phyloP scores from a whole-genome alignment of 1,140 invertebrate species.

The Brachionus manjavacas region DNA sequence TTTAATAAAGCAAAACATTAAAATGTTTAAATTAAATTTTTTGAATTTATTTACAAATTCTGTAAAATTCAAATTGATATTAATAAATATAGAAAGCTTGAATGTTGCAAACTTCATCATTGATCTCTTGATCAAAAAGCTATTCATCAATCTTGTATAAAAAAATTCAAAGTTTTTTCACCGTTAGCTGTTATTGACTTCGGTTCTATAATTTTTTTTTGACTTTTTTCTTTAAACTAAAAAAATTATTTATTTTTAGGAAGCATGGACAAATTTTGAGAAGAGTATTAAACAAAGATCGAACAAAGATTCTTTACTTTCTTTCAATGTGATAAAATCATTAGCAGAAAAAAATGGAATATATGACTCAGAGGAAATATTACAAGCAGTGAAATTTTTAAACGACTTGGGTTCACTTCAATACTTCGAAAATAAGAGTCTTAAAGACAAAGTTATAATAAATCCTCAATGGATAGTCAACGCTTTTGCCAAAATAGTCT shows the following conservation, averaged over 20 bases:
- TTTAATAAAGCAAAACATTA: no score
- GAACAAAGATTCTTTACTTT: neutral
- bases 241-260: neutral
- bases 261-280: slow-evolving; percentile 52
- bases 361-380: slow-evolving; percentile 45
- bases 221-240: no score
- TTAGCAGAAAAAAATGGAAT: slow-evolving; percentile 33
- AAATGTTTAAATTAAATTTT: no score
- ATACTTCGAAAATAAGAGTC: slow-evolving; percentile 53
- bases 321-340: neutral
- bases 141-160: no score
- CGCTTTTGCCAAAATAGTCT: slow-evolving; percentile 55
- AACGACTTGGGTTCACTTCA: slow-evolving; percentile 55
- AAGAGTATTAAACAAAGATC: slow-evolving; percentile 39
- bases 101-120: no score
- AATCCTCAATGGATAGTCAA: slow-evolving; percentile 57
- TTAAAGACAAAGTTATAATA: slow-evolving; percentile 52
- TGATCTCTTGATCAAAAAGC: no score
- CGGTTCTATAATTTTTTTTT: no score
- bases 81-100: no score
- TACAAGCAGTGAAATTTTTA: slow-evolving; percentile 53
- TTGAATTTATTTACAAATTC: no score
- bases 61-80: no score
- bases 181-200: no score
- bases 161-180: no score